Evolutionary conservation across 2,888 invertebrate species (phyloP).

Genomic region (Eulithis prunata): DNA sequence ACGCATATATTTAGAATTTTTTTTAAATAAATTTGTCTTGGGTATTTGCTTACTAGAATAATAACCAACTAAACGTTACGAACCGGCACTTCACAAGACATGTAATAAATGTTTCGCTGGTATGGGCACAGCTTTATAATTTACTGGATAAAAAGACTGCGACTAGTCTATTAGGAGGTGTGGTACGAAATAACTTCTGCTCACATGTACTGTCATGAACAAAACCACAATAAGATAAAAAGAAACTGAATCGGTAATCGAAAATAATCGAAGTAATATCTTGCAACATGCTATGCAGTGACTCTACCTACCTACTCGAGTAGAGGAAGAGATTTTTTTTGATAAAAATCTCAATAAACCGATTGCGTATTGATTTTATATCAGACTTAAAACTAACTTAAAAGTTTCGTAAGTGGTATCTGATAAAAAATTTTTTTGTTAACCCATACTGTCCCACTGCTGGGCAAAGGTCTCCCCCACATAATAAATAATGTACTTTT

Average conservation of each 20-base stretch:
- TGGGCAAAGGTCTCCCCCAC: no score
- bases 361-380: no score
- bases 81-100: neutral
- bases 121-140: slow-evolving; percentile 10
- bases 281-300: no score
- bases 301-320: no score
- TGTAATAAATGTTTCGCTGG: neutral
- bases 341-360: no score
- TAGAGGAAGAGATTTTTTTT: no score
- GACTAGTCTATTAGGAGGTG: slow-evolving; percentile 7
- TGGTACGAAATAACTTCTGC: slow-evolving; percentile 7
- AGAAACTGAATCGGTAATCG: neutral
- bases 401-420: no score
- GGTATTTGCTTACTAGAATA: neutral
- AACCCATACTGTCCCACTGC: no score
- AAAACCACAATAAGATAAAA: neutral
- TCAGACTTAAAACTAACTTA: no score
- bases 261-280: neutral
- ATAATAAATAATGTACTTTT: no score
- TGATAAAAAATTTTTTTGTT: no score
- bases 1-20: neutral
- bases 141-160: slow-evolving; percentile 6
- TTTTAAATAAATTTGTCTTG: neutral
- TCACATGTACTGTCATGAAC: neutral
- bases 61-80: neutral